Percentiles rank a stretch among this genome's conserved stretches.
Evolutionary conservation across 2,888 invertebrate genomes (phyloP).

Genomic region (Odontothrips loti): DNA sequence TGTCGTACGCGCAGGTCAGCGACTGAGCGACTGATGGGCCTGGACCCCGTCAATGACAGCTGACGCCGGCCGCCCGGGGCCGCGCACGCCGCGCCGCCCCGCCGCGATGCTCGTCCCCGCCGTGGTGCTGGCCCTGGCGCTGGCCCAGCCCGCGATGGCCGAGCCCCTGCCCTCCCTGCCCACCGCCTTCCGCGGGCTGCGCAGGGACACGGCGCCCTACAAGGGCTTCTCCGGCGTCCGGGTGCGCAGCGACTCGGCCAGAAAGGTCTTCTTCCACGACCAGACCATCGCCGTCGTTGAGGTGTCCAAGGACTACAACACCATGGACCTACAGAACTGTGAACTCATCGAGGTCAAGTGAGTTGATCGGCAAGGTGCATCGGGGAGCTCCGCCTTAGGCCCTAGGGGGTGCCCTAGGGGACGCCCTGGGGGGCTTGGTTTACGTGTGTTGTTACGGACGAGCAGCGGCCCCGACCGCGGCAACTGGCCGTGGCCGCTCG

Average conservation of each 20-base stretch:
- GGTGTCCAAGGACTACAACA: slow-evolving; percentile 55
- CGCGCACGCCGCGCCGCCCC: neutral
- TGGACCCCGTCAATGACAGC: neutral
- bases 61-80: too few species aligned
- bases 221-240: slow-evolving; percentile 63
- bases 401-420: neutral
- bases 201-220: slow-evolving; percentile 44
- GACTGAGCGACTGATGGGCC: too few species aligned
- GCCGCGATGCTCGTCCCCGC: neutral
- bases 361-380: slow-evolving; percentile 49
- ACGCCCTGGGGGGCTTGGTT: neutral
- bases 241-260: slow-evolving; percentile 60
- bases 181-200: neutral
- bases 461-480: too few species aligned
- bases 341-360: slow-evolving; percentile 76
- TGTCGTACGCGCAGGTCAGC: too few species aligned
- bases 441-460: too few species aligned
- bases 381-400: neutral
- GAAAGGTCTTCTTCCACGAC: slow-evolving; percentile 64
- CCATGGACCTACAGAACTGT: slow-evolving; percentile 44
- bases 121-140: neutral
- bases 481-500: too few species aligned
- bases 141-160: neutral
- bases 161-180: neutral
- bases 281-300: slow-evolving; percentile 80